phyloP scores from a whole-genome alignment of 2,888 invertebrate genomes.

The Eupithecia exiguata region DNA sequence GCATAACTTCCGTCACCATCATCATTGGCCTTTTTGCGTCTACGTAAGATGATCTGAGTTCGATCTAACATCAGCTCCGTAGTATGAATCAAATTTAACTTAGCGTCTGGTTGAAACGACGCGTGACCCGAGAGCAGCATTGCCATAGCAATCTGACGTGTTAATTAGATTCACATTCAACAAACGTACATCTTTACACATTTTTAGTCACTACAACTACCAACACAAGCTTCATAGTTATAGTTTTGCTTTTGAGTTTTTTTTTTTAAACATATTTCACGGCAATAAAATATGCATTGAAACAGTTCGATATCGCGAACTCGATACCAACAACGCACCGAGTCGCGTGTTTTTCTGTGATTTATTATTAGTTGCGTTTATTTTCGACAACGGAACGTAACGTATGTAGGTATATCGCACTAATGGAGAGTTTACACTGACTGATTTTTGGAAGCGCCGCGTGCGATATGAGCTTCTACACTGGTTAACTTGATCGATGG shows the following conservation, averaged over 20 bases:
- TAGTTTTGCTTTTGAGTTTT: neutral
- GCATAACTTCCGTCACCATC: neutral
- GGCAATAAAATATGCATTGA: slow-evolving; percentile 29
- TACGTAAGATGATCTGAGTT: too few species aligned
- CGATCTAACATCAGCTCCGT: neutral
- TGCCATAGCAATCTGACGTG: neutral
- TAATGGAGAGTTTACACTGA: slow-evolving; percentile 8
- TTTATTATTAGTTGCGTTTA: slow-evolving; percentile 46
- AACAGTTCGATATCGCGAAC: slow-evolving; percentile 29
- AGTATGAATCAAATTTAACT: neutral
- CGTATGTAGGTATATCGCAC: slow-evolving; percentile 8
- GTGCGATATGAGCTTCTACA: neutral
- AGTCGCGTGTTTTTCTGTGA: slow-evolving; percentile 40
- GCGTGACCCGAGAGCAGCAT: too few species aligned
- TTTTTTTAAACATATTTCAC: slow-evolving; percentile 27
- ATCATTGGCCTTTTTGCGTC: too few species aligned
- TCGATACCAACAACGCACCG: slow-evolving; percentile 22
- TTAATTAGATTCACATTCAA: neutral
- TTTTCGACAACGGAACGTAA: slow-evolving; percentile 35
- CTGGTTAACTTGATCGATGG: neutral
- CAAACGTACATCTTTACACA: neutral
- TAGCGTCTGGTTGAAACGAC: too few species aligned
- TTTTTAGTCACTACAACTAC: neutral
- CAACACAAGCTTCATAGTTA: neutral
- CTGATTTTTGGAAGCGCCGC: slow-evolving; percentile 8